phyloP scores from a whole-genome alignment of 2,888 invertebrate genomes.

The Eucera pruinosa region DNA sequence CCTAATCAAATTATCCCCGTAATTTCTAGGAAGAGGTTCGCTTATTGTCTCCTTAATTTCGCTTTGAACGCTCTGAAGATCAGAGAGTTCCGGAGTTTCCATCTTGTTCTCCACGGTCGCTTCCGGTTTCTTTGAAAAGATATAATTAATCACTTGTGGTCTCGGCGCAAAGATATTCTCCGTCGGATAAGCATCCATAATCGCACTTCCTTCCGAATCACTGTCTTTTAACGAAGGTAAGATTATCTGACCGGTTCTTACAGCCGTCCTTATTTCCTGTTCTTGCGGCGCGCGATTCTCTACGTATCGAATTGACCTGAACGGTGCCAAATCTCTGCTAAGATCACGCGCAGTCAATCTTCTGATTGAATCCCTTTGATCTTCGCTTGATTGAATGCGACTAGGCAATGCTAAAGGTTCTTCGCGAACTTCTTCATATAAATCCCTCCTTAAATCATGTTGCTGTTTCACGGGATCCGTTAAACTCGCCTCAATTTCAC shows the following conservation, averaged over 20 bases:
- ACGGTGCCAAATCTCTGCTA: neutral
- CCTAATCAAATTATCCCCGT: conserved; percentile 62
- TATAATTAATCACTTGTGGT: conserved; percentile 74
- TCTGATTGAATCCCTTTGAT: conserved; percentile 14
- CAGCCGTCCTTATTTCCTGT: neutral
- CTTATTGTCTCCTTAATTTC: conserved; percentile 33
- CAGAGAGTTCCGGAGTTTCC: too few relatives aligned
- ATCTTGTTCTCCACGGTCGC: neutral
- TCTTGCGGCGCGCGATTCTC: neutral
- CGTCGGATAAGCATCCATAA: conserved; percentile 23
- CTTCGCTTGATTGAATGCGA: neutral
- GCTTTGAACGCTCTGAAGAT: too few relatives aligned
- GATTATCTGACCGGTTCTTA: neutral
- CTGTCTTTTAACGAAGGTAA: neutral
- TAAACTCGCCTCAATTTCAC: neutral
- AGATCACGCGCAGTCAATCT: conserved; percentile 22
- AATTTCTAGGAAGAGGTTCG: conserved; percentile 48
- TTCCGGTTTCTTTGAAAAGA: conserved; percentile 59
- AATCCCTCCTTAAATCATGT: neutral
- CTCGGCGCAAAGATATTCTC: conserved; percentile 76
- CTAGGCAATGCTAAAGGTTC: neutral
- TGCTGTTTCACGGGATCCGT: neutral
- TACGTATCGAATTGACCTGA: conserved; percentile 3
- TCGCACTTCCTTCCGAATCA: neutral
- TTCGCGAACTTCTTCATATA: conserved; percentile 37